Evolutionary conservation across 1,140 invertebrate genomes (phyloP).

Genomic region (Gonioctena quinquepunctata): DNA sequence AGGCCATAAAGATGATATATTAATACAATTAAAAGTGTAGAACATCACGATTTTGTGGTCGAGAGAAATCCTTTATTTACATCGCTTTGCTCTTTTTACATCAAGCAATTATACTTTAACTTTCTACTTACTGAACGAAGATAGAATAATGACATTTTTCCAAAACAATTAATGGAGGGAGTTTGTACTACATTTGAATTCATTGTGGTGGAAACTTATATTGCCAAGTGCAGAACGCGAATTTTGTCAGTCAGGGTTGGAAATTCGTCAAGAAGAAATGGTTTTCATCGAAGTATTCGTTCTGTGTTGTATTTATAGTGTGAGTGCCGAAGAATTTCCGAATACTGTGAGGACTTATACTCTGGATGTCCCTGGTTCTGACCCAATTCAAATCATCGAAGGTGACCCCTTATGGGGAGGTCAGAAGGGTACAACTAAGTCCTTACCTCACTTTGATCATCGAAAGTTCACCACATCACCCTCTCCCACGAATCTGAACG

Average conservation of each 20-base stretch:
- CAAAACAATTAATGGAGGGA: constrained; percentile 27
- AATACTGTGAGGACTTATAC: constrained; percentile 48
- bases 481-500: constrained; percentile 4
- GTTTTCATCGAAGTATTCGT: constrained; percentile 15
- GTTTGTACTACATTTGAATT: constrained; percentile 38
- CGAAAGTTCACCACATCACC: constrained; percentile 12
- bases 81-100: constrained; percentile 18
- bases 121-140: constrained; percentile 29
- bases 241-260: constrained; percentile 34
- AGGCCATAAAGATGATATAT: background rate
- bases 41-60: constrained; percentile 21
- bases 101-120: constrained; percentile 25
- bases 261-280: constrained; percentile 27
- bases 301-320: background rate
- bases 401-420: constrained; percentile 44
- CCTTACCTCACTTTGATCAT: constrained; percentile 18
- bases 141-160: constrained; percentile 26
- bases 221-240: constrained; percentile 22
- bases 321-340: background rate
- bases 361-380: constrained; percentile 59
- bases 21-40: constrained; percentile 9
- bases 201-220: constrained; percentile 43
- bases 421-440: constrained; percentile 5
- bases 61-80: constrained; percentile 20
- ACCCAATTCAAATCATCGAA: constrained; percentile 61